Evolutionary conservation across 2,888 invertebrate species (phyloP).

Genomic region (Heliconius erato): DNA sequence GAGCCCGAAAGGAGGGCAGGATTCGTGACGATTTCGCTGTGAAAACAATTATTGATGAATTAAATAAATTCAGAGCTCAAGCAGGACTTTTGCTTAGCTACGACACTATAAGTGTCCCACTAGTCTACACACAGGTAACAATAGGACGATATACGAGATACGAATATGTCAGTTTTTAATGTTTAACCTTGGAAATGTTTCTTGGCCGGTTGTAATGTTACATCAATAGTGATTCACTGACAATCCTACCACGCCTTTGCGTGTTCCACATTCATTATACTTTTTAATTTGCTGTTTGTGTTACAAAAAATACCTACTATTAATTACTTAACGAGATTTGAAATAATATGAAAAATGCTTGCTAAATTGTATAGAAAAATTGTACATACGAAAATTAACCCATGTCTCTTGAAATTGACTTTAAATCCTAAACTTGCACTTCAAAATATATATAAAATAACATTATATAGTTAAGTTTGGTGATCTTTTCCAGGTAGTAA

Average conservation of each 20-base stretch:
- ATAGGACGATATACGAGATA: neutral
- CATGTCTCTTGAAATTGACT: neutral
- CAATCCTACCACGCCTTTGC: conserved; percentile 37
- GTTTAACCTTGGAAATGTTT: neutral
- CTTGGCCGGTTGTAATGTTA: neutral
- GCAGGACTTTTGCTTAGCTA: conserved; percentile 91
- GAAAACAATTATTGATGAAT: conserved; percentile 94
- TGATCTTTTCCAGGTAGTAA: conserved; percentile 88
- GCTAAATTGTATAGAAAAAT: too few species aligned
- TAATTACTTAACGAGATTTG: neutral
- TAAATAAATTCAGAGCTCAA: conserved; percentile 93
- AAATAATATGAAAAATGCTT: neutral
- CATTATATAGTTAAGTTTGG: neutral
- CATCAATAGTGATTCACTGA: conserved; percentile 13
- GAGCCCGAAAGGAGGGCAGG: conserved; percentile 95
- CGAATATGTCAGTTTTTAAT: neutral
- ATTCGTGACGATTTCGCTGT: conserved; percentile 97
- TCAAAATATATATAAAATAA: conserved; percentile 1
- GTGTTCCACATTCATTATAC: conserved; percentile 38
- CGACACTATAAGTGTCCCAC: conserved; percentile 92
- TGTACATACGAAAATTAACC: too few species aligned
- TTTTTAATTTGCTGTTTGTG: conserved; percentile 30
- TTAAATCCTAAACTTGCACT: neutral
- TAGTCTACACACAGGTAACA: conserved; percentile 92
- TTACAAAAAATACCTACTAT: conserved; percentile 23